Evolutionary conservation across 2,888 invertebrate genomes (phyloP).

Genomic region (Trichogramma dendrolimi): DNA sequence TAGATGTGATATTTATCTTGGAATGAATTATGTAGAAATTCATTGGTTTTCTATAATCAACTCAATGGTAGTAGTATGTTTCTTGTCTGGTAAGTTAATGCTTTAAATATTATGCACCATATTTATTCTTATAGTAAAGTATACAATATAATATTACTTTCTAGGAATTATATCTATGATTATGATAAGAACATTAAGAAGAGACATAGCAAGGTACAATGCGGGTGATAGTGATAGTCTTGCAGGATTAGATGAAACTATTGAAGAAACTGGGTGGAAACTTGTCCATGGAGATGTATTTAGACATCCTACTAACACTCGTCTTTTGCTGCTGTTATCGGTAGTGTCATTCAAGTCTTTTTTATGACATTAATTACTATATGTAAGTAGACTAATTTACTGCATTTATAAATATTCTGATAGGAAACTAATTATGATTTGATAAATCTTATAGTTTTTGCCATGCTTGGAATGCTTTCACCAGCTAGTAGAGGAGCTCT

Average conservation of each 20-base stretch:
- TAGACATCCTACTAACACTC: constrained; percentile 83
- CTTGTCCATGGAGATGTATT: constrained; percentile 98
- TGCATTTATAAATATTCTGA: no score
- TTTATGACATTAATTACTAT: constrained; percentile 93
- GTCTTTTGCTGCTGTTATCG: constrained; percentile 91
- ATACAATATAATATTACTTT: constrained; percentile 25
- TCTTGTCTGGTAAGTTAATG: no score
- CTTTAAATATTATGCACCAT: no score
- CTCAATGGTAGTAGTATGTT: no score
- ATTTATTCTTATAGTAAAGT: no score
- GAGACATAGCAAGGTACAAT: constrained; percentile 94
- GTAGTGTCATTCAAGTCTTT: constrained; percentile 94
- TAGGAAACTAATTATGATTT: no score
- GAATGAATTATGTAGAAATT: no score
- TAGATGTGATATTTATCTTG: no score
- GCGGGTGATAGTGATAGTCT: constrained; percentile 65
- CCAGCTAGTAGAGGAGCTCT: no score
- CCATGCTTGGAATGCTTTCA: no score
- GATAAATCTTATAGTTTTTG: no score
- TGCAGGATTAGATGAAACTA: constrained; percentile 78
- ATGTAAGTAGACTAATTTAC: constrained; percentile 61
- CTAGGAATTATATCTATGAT: constrained; percentile 95
- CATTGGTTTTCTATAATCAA: no score
- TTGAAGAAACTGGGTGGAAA: constrained; percentile 99
- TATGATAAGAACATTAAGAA: constrained; percentile 87